Conservation (phyloP, 53 echinoderm and acorn worm genomes). For the Crossaster papposus region DNA sequence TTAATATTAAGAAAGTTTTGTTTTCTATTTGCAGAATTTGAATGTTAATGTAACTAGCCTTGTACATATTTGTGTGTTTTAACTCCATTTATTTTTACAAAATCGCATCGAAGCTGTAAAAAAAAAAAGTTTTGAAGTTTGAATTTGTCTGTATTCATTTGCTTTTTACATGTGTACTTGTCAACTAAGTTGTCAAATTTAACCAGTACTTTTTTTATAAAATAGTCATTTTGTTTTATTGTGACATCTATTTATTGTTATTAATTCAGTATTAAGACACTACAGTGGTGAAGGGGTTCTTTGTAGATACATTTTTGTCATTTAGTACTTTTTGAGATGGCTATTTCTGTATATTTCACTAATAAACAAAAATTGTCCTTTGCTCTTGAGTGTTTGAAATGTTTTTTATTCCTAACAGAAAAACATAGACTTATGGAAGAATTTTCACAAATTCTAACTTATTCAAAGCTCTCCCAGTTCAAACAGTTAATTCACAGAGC, state of each 20-base stretch:
- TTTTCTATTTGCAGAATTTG: too few relatives aligned
- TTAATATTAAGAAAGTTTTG: neutral
- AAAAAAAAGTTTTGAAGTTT: neutral
- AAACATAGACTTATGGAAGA: neutral
- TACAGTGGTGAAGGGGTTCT: conserved; percentile 7
- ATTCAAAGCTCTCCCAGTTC: too few relatives aligned
- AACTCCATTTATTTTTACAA: neutral
- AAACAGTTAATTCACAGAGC: too few relatives aligned
- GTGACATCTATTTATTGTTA: conserved; percentile 10
- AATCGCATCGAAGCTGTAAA: neutral
- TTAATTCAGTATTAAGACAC: conserved; percentile 4
- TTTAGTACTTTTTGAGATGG: conserved; percentile 47
- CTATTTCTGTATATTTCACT: conserved; percentile 60
- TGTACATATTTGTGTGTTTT: too few relatives aligned
- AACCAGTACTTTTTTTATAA: neutral
- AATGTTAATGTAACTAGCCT: too few relatives aligned
- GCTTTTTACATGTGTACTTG: neutral
- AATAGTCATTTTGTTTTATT: conserved; percentile 10
- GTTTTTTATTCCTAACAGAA: neutral
- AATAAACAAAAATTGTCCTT: conserved; percentile 43
- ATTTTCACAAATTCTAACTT: too few relatives aligned
- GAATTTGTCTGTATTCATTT: neutral
- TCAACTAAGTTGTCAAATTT: neutral
- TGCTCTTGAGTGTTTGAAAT: conserved; percentile 1
- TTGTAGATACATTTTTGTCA: conserved; percentile 46